These are phyloP conservation scores for Cephalopholis sonnerati DNA, from an alignment of 2,113 vertebrate genomes.

Conservation along the genomic window DNA sequence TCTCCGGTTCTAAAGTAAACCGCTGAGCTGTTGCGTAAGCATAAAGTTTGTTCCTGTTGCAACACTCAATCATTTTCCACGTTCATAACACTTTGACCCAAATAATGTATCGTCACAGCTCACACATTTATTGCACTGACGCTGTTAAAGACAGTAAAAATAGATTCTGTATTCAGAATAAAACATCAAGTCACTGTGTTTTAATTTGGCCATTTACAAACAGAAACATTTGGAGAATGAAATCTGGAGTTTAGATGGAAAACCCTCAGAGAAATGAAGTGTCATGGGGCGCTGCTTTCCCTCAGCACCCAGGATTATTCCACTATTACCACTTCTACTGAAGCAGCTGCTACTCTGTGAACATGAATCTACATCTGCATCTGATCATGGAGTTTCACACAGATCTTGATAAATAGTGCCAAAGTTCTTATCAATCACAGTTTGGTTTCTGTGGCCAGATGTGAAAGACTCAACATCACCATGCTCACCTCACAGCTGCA, in stretches of 20 bases:
- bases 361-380: neutral
- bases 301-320: neutral
- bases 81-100: neutral
- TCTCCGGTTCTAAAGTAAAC: constrained; percentile 19
- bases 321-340: neutral
- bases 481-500: no score
- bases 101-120: neutral
- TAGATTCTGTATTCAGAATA: no score
- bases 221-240: neutral
- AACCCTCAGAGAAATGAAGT: neutral
- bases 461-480: no score
- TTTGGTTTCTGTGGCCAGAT: no score
- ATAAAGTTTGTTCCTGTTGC: constrained; percentile 29
- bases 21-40: neutral
- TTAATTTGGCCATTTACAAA: neutral
- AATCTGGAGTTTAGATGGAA: neutral
- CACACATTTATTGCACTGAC: neutral
- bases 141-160: neutral
- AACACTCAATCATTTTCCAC: constrained; percentile 32
- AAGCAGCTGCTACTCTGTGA: neutral
- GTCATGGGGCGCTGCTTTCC: no score
- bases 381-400: no score
- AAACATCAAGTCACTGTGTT: neutral
- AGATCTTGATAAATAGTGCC: no score
- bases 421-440: no score